A percentile compares a stretch with the other conserved stretches of the same genome.
Conservation (phyloP, 2,113 vertebrate species). For the Neodon shergylaensis region DNA sequence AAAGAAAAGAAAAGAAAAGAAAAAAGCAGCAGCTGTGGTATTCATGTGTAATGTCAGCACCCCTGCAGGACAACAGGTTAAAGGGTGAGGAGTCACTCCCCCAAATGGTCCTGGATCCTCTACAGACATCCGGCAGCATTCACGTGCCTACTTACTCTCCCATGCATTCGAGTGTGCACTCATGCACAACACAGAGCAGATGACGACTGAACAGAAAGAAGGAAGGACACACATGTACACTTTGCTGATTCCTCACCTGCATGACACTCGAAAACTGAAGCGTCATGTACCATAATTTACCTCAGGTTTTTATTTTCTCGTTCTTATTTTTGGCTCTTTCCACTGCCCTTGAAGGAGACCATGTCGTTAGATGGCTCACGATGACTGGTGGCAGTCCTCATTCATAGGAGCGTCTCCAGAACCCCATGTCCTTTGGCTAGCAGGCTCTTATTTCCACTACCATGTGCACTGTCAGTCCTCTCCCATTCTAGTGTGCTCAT, state of each 20-base stretch:
- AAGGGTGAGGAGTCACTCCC: neutral
- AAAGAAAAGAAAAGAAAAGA: neutral
- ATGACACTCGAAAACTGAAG: neutral
- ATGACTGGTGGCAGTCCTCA: neutral
- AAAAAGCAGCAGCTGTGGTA: neutral
- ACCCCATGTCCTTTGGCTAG: neutral
- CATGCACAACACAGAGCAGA: neutral
- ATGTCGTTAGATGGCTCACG: neutral
- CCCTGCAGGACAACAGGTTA: too few species aligned
- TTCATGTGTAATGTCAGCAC: neutral
- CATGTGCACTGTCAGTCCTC: accelerated
- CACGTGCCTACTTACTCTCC: neutral
- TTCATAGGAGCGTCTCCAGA: neutral
- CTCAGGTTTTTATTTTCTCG: neutral
- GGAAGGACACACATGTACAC: neutral
- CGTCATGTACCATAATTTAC: neutral
- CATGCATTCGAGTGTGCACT: neutral
- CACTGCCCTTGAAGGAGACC: neutral
- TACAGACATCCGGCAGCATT: too few species aligned
- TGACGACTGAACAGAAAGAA: neutral
- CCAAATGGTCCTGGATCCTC: neutral
- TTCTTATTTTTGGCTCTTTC: neutral
- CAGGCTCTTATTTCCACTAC: neutral
- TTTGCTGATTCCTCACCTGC: neutral
- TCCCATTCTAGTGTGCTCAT: accelerated